Percentiles rank a stretch among this genome's conserved stretches.
These are phyloP conservation scores for Hesperia comma DNA, from an alignment of 2,888 invertebrate genomes.

Conservation along the genomic window DNA sequence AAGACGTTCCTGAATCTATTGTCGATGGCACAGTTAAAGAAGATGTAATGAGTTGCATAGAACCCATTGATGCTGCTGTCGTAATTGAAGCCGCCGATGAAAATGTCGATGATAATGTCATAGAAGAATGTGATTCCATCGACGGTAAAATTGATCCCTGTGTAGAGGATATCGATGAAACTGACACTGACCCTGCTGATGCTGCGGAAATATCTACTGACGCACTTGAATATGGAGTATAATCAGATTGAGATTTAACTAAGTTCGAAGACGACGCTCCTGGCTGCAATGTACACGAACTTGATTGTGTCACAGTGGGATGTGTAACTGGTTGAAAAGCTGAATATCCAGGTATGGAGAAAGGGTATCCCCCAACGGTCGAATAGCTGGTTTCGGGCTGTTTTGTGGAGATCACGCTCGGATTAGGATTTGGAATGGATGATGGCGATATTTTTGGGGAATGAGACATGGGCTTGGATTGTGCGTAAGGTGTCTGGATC, in stretches of 20 bases:
- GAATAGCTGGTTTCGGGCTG: conserved; percentile 66
- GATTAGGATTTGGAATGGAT: conserved; percentile 77
- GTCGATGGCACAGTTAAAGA: not conserved
- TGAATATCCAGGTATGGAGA: conserved; percentile 76
- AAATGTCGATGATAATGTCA: conserved; percentile 1
- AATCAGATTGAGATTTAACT: conserved; percentile 32
- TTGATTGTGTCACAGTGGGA: conserved; percentile 54
- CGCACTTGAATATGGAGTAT: not conserved
- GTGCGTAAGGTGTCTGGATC: conserved; percentile 55
- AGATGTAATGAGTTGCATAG: not conserved
- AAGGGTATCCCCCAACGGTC: conserved; percentile 69
- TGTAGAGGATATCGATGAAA: not conserved
- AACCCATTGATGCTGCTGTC: conserved; percentile 6
- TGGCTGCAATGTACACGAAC: not conserved
- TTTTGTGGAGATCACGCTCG: conserved; percentile 68
- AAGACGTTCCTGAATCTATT: not conserved
- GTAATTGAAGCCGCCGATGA: not conserved
- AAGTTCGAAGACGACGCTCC: conserved; percentile 35
- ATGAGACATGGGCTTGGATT: conserved; percentile 66
- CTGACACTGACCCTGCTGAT: not conserved
- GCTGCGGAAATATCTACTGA: not conserved
- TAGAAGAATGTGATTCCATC: conserved; percentile 3
- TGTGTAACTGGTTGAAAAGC: conserved; percentile 75
- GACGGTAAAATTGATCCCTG: not conserved
- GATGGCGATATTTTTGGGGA: conserved; percentile 78